These are phyloP conservation scores for Campylomormyrus tamandua DNA, from an alignment of 2,113 vertebrate species.

Conservation along the genomic window DNA sequence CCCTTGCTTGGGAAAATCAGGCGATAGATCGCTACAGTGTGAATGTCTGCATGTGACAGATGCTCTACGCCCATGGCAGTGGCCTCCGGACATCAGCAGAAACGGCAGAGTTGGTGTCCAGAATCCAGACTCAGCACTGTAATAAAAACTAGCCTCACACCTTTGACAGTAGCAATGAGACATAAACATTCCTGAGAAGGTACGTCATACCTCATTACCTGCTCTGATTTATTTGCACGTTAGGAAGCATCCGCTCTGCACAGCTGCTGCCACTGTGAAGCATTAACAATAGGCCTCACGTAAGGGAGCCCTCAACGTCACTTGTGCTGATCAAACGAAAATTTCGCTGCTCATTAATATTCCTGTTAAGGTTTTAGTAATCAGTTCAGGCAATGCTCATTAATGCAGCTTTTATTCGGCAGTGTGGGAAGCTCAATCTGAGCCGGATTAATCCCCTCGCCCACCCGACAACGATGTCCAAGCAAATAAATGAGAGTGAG, in stretches of 20 bases:
- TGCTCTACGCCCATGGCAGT: background rate
- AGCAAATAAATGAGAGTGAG: conserved; percentile 23
- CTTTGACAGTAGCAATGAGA: conserved; percentile 2
- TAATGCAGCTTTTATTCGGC: conserved; percentile 35
- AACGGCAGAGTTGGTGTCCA: background rate
- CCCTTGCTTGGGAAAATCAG: background rate
- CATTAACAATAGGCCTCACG: conserved; percentile 31
- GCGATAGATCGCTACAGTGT: background rate
- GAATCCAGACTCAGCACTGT: background rate
- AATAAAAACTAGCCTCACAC: conserved; percentile 4
- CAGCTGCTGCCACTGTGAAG: conserved; percentile 31
- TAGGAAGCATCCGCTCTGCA: conserved; percentile 35
- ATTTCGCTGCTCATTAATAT: conserved; percentile 31
- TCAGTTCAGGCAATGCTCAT: conserved; percentile 32
- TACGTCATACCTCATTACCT: conserved; percentile 22
- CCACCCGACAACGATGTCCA: conserved; percentile 26
- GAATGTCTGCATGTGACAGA: background rate
- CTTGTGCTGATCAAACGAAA: conserved; percentile 30
- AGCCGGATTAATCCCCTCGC: conserved; percentile 20
- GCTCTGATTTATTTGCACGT: conserved; percentile 39
- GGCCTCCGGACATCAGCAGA: background rate
- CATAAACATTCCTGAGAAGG: conserved; percentile 16
- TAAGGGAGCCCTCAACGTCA: conserved; percentile 25
- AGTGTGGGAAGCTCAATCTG: conserved; percentile 25
- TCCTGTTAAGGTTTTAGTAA: conserved; percentile 40